Conservation (phyloP, 64 coral and sea anemone species). For the Pachyseris speciosa region DNA sequence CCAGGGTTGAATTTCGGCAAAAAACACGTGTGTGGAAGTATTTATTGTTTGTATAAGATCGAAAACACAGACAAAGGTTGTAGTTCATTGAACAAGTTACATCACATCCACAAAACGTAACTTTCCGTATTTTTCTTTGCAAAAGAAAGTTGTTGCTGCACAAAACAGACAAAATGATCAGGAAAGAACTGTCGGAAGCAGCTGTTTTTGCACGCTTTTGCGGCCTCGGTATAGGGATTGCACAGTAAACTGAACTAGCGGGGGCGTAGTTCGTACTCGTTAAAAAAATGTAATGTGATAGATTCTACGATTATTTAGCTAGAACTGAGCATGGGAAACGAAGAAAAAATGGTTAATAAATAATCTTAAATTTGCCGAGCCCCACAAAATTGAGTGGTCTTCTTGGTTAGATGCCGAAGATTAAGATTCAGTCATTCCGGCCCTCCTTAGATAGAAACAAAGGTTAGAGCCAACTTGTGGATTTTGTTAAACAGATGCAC, state of each 20-base stretch:
- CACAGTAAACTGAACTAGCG: neutral
- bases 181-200: slow-evolving; percentile 1
- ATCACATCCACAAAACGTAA: neutral
- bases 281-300: neutral
- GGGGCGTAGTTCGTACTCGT: neutral
- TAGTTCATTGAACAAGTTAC: neutral
- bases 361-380: no score
- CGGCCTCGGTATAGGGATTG: neutral
- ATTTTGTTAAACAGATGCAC: no score
- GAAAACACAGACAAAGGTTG: neutral
- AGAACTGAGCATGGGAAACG: no score
- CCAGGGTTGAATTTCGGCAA: slow-evolving; percentile 23
- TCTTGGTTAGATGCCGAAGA: no score
- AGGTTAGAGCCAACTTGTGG: no score
- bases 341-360: no score
- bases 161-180: slow-evolving; percentile 2
- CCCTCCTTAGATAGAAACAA: no score
- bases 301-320: neutral
- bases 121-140: neutral
- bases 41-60: slow-evolving; percentile 26
- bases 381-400: no score
- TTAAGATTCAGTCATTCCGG: no score
- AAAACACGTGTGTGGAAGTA: neutral
- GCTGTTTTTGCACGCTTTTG: neutral
- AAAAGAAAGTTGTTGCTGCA: neutral